A percentile compares a stretch with the other conserved stretches of the same genome.
phyloP scores from a whole-genome alignment of 2,113 vertebrate genomes.

The Oryzias celebensis region DNA sequence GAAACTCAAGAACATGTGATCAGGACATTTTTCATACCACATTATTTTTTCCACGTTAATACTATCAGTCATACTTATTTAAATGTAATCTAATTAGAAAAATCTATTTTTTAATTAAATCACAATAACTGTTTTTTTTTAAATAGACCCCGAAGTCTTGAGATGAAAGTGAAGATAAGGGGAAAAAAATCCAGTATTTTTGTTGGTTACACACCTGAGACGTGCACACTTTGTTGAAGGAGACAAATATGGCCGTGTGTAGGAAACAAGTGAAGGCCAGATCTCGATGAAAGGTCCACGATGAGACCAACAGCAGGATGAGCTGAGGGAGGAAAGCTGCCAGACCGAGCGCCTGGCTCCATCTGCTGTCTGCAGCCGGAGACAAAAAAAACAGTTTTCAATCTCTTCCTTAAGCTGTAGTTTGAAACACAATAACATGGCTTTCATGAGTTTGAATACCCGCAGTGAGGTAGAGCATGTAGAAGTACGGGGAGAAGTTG shows the following conservation, averaged over 20 bases:
- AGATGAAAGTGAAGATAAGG: too few relatives aligned
- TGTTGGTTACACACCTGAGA: constrained; percentile 80
- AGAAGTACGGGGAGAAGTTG: constrained; percentile 98
- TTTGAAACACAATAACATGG: neutral
- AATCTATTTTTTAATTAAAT: too few relatives aligned
- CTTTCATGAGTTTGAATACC: constrained; percentile 31
- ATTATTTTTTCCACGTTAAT: too few relatives aligned
- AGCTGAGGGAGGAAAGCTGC: constrained; percentile 88
- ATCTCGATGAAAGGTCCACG: constrained; percentile 82
- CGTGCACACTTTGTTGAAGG: constrained; percentile 98
- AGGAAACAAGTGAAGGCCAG: constrained; percentile 90
- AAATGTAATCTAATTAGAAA: too few relatives aligned
- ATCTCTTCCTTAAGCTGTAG: neutral
- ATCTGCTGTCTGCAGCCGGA: constrained; percentile 74
- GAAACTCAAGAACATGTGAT: too few relatives aligned
- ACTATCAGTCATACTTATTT: too few relatives aligned
- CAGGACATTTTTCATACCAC: too few relatives aligned
- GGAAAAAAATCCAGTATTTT: too few relatives aligned
- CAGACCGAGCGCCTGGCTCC: constrained; percentile 83
- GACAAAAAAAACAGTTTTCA: neutral
- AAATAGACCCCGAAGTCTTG: too few relatives aligned
- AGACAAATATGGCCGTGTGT: constrained; percentile 89
- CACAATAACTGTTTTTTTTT: too few relatives aligned
- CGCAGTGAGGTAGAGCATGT: constrained; percentile 91
- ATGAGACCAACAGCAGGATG: constrained; percentile 78